A percentile compares a stretch with the other conserved stretches of the same genome.
phyloP scores from a whole-genome alignment of 2,113 vertebrate species.

The Neopipo cinnamomea region DNA sequence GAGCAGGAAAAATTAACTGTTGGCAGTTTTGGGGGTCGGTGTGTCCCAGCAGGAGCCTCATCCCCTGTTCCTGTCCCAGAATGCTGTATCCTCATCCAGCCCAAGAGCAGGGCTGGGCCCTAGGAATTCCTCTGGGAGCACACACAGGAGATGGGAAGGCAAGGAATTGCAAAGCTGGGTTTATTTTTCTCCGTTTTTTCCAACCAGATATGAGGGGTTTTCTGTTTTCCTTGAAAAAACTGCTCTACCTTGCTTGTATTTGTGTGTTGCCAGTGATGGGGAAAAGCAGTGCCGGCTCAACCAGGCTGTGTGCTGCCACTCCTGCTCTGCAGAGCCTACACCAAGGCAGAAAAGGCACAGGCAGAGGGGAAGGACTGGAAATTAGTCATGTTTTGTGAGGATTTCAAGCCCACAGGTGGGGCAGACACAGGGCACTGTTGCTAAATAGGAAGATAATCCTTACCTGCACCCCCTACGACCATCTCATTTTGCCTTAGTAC shows the following conservation, averaged over 20 bases:
- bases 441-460: background rate
- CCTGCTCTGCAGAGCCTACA: background rate
- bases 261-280: background rate
- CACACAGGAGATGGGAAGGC: accelerated
- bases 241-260: background rate
- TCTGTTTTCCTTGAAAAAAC: background rate
- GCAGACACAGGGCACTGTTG: accelerated
- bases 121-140: background rate
- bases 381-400: accelerated
- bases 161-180: background rate
- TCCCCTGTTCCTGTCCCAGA: background rate
- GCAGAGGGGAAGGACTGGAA: background rate
- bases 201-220: accelerated
- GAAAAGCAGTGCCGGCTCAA: background rate
- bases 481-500: background rate
- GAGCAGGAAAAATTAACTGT: background rate
- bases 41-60: background rate
- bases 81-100: background rate
- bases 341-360: background rate
- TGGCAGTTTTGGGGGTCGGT: accelerated
- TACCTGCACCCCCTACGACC: background rate
- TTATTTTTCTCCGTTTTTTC: background rate
- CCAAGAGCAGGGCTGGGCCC: background rate
- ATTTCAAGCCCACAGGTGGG: background rate
- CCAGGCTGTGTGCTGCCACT: background rate